Base-by-base conservation (phyloP, 2,113 vertebrate species). In the Erpornis zantholeuca region DNA sequence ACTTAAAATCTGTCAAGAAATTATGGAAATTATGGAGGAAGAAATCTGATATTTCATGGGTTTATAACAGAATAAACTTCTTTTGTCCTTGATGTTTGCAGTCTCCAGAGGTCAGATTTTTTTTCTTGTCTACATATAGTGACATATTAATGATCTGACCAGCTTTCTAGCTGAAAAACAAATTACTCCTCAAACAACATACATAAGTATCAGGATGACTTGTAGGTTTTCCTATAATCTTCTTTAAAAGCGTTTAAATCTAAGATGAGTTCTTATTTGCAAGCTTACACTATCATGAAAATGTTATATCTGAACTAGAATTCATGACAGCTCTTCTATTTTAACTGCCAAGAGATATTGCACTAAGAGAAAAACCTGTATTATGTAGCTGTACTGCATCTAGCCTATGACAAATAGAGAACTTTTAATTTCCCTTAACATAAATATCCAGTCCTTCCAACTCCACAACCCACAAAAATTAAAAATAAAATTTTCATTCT, bases 401-500 rank as follows among this genome's bases (percentile, higher is more conserved):
- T 93, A 82, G 24, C 45, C n/a, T 57, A 49, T 75, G 77, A 96
- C 84, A 94, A 91, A 95, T 77, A 93, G 54, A 60, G 47, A 42
- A 49, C 61, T 97, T 96, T 83, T 89, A 93, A 95, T 96, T 95
- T 95, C 91, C 76, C 85, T 12, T 42, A 42, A 42, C 40, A 14
- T 42, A 71, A 69, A 61, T 69, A 91, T 82, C 53, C 49, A 82
- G 44, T 88, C 47, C 35, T 44, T 92, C 54, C 82, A 88, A 65
- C 20, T 86, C 69, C 45, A 95, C 68, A 91, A 50, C 50, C 18
- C 63, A 94, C 69, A 92, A 95, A 97, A 96, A 95, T 85, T 36
- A 91, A 95, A 95, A 91, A 91, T 71, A 93, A 97, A 91, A 91
- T 82, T 80, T 94, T 90, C 50, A 90, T 95, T 93, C 82, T 14